These are phyloP conservation scores for Bucco capensis DNA, from an alignment of 2,113 vertebrate species.

Conservation along the genomic window DNA sequence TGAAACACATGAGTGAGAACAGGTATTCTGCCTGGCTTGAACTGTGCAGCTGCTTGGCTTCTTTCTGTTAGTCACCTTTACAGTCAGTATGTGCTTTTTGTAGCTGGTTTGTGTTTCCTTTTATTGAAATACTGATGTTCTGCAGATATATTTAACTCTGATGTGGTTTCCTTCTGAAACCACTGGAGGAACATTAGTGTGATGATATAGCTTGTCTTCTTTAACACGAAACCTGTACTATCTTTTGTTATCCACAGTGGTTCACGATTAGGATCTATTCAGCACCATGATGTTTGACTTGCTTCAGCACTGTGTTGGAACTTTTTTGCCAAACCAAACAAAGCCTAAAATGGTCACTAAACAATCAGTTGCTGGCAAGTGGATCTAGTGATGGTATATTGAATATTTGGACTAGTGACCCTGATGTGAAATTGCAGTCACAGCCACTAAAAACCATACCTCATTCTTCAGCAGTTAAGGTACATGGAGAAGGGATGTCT, in stretches of 20 bases:
- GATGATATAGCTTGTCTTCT: neutral
- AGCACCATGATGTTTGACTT: constrained; percentile 70
- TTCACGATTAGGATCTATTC: constrained; percentile 72
- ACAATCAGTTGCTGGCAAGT: constrained; percentile 66
- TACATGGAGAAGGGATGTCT: neutral
- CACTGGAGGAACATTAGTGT: neutral
- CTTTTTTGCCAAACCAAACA: constrained; percentile 52
- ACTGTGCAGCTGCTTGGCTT: neutral
- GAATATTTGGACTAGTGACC: constrained; percentile 71
- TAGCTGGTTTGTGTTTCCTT: neutral
- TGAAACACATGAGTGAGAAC: neutral
- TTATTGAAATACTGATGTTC: neutral
- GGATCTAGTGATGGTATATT: constrained; percentile 73
- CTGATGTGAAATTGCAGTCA: constrained; percentile 10
- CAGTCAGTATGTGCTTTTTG: neutral
- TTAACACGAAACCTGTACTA: neutral
- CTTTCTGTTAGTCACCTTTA: neutral
- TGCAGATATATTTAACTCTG: neutral
- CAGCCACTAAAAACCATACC: constrained; percentile 55
- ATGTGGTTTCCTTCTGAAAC: neutral
- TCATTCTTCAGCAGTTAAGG: constrained; percentile 78
- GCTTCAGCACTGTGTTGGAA: constrained; percentile 54
- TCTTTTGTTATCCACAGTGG: constrained; percentile 63
- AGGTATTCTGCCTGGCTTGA: neutral
- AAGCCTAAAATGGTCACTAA: constrained; percentile 77